A percentile compares a stretch with the other conserved stretches of the same genome.
phyloP scores from a whole-genome alignment of 2,797 vertebrate species.

The Poeciliopsis turneri region DNA sequence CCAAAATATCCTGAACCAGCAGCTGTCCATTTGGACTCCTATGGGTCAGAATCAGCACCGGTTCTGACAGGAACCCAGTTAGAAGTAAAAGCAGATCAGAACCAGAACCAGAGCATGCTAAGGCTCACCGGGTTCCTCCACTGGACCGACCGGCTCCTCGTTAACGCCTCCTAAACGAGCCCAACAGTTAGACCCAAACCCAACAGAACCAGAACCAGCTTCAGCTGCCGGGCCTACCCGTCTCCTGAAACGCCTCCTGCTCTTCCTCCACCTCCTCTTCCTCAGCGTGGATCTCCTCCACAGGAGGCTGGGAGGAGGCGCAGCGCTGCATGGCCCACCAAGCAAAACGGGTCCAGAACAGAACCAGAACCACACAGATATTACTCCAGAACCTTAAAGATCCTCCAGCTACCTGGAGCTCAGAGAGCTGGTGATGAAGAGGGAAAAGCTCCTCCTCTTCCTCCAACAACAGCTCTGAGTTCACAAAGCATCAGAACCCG shows the following conservation, averaged over 20 bases:
- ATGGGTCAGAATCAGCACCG: background rate
- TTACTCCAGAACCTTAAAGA: background rate
- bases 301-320: constrained; percentile 11
- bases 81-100: background rate
- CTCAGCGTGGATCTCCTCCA: constrained; percentile 46
- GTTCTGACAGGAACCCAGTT: background rate
- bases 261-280: constrained; percentile 14
- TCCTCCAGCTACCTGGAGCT: background rate
- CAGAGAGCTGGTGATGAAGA: fast-evolving
- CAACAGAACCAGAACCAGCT: background rate
- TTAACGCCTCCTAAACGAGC: constrained; percentile 29
- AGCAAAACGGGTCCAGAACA: background rate
- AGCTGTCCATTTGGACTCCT: constrained; percentile 10
- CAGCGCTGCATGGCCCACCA: constrained; percentile 55
- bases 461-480: constrained; percentile 18
- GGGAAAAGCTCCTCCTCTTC: constrained; percentile 28
- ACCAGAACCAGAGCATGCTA: background rate
- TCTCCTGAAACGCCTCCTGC: constrained; percentile 30
- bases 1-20: background rate
- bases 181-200: constrained; percentile 28
- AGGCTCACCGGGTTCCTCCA: constrained; percentile 31
- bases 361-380: background rate
- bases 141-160: constrained; percentile 24
- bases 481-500: constrained; percentile 8
- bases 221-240: constrained; percentile 43